Conservation (phyloP, 2,888 invertebrate genomes). For the Ectemnius cavifrons region DNA sequence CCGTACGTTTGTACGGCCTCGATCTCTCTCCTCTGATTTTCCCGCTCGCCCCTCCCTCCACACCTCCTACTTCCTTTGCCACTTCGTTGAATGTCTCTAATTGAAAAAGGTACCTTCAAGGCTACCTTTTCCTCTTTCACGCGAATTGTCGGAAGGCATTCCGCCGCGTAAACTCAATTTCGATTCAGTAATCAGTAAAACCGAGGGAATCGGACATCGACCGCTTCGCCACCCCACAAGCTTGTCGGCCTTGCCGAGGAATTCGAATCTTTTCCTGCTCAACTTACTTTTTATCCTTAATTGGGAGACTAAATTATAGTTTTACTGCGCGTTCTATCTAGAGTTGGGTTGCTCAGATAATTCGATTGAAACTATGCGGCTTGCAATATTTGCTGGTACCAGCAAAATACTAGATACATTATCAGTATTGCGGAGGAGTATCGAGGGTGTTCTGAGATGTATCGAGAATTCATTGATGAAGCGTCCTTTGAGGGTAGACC, state of each 20-base stretch:
- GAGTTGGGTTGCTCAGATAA: not conserved
- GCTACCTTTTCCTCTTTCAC: not conserved
- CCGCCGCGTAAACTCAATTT: conserved; percentile 39
- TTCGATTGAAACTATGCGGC: not conserved
- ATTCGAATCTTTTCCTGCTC: not conserved
- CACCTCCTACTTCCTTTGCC: conserved; percentile 3
- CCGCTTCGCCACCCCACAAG: not conserved
- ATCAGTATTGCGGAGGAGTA: not conserved
- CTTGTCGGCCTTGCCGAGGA: not conserved
- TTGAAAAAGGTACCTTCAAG: conserved; percentile 20
- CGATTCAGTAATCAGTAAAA: conserved; percentile 15
- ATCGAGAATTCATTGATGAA: not conserved
- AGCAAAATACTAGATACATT: not conserved
- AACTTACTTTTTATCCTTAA: not conserved
- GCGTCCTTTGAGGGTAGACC: no score
- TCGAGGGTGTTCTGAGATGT: not conserved
- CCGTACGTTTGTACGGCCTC: conserved; percentile 26
- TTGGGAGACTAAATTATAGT: not conserved
- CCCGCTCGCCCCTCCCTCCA: conserved; percentile 11
- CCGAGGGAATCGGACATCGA: not conserved
- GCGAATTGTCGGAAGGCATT: conserved; percentile 17
- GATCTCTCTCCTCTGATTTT: conserved; percentile 34
- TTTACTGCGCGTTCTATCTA: not conserved
- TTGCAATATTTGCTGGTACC: not conserved
- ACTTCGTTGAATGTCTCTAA: conserved; percentile 21